Evolutionary conservation across 2,888 invertebrate species (phyloP).

Genomic region (Apoda limacodes): DNA sequence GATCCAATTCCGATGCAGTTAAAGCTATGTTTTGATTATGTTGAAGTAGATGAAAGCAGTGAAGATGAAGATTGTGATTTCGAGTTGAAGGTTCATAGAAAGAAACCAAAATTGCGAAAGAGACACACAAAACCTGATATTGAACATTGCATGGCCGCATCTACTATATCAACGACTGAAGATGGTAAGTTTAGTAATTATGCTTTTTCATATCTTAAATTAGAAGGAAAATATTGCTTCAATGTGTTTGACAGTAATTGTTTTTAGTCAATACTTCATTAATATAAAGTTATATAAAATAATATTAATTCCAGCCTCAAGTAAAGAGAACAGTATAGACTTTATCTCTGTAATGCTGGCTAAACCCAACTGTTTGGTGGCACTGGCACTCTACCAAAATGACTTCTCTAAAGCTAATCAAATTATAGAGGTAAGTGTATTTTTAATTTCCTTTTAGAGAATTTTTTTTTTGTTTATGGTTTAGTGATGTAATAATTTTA

Average conservation of each 20-base stretch:
- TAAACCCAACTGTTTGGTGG: constrained; percentile 79
- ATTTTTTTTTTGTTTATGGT: constrained; percentile 8
- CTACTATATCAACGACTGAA: constrained; percentile 45
- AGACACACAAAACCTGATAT: constrained; percentile 46
- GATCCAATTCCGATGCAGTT: constrained; percentile 49
- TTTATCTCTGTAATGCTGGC: constrained; percentile 79
- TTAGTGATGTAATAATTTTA: too few species aligned
- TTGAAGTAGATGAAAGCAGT: constrained; percentile 56
- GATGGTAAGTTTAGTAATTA: constrained; percentile 47
- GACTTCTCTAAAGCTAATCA: constrained; percentile 81
- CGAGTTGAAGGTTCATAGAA: constrained; percentile 39
- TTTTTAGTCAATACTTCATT: too few species aligned
- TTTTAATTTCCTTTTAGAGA: not conserved
- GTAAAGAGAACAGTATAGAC: constrained; percentile 52
- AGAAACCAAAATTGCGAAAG: constrained; percentile 46
- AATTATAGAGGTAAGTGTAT: constrained; percentile 78
- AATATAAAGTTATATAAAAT: too few species aligned
- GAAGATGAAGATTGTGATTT: constrained; percentile 54
- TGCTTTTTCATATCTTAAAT: not conserved
- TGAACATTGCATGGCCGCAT: constrained; percentile 46
- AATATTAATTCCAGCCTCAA: too few species aligned
- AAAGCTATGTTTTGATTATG: constrained; percentile 56
- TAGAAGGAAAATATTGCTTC: too few species aligned
- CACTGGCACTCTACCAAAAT: constrained; percentile 78
- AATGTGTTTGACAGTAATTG: too few species aligned